phyloP scores from a whole-genome alignment of 2,797 vertebrate genomes.

The Staurois parvus region DNA sequence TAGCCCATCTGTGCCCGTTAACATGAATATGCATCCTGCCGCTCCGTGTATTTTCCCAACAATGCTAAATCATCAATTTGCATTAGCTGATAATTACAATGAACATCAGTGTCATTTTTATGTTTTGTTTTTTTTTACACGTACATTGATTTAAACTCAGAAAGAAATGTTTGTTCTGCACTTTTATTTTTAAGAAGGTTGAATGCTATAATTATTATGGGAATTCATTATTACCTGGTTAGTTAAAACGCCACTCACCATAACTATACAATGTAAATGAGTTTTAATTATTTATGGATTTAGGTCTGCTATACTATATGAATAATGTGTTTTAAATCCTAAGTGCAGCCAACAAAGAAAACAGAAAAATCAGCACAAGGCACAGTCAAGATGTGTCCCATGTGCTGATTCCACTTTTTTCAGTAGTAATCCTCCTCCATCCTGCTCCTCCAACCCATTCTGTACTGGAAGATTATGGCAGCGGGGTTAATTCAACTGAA shows the following conservation, averaged over 20 bases:
- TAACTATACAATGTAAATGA: slow-evolving; percentile 4
- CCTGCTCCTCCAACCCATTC: too few relatives aligned
- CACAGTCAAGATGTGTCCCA: too few relatives aligned
- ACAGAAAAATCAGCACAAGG: too few relatives aligned
- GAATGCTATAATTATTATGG: neutral
- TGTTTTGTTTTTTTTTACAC: slow-evolving; percentile 3
- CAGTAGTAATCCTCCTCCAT: too few relatives aligned
- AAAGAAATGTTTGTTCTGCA: neutral
- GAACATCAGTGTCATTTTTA: slow-evolving; percentile 29
- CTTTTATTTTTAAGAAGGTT: slow-evolving; percentile 8
- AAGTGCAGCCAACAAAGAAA: too few relatives aligned
- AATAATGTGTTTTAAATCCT: neutral
- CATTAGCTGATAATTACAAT: slow-evolving; percentile 34
- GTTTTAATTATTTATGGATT: neutral
- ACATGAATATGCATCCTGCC: slow-evolving; percentile 68
- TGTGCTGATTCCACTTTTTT: too few relatives aligned
- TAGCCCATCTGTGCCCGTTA: slow-evolving; percentile 55
- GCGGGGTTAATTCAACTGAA: too few relatives aligned
- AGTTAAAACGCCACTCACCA: neutral
- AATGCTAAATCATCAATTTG: slow-evolving; percentile 53
- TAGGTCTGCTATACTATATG: neutral
- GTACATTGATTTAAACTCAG: neutral
- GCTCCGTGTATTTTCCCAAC: slow-evolving; percentile 39
- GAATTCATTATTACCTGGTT: neutral
- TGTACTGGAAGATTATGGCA: too few relatives aligned